Evolutionary conservation across 2,888 invertebrate genomes (phyloP).

Genomic region (Chrysopilus asiliformis): DNA sequence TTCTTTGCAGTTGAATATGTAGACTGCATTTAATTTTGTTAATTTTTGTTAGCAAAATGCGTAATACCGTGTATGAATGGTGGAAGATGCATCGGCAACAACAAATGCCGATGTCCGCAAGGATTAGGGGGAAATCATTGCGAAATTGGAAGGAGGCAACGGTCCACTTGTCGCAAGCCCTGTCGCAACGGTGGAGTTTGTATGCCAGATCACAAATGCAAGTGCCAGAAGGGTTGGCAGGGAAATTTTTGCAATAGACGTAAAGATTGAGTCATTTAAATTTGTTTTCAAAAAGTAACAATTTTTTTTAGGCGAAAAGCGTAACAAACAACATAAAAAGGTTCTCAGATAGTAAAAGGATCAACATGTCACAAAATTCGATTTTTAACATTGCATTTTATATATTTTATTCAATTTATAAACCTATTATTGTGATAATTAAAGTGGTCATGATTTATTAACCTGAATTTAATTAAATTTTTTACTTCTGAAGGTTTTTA

Average conservation of each 20-base stretch:
- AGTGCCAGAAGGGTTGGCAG: slow-evolving; percentile 71
- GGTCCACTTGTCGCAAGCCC: slow-evolving; percentile 57
- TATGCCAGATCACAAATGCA: slow-evolving; percentile 52
- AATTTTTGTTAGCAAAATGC: slow-evolving; percentile 56
- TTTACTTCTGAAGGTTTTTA: no score
- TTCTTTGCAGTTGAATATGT: not conserved
- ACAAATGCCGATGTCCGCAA: slow-evolving; percentile 75
- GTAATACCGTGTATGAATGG: slow-evolving; percentile 84
- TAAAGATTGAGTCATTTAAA: slow-evolving; percentile 24
- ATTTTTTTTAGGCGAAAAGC: no score
- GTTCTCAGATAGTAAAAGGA: no score
- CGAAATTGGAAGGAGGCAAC: slow-evolving; percentile 67
- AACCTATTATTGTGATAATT: no score
- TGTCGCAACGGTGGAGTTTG: slow-evolving; percentile 75
- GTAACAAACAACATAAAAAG: no score
- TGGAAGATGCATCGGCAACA: slow-evolving; percentile 78
- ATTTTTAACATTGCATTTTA: no score
- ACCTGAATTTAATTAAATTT: no score
- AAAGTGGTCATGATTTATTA: no score
- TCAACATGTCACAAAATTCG: no score
- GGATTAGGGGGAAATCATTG: slow-evolving; percentile 83
- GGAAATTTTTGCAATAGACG: slow-evolving; percentile 70
- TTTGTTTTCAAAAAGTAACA: no score
- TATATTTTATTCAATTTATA: no score
- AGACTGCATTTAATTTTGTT: slow-evolving; percentile 1